Percentiles rank a stretch among this genome's conserved stretches.
Conservation (phyloP, 2,113 vertebrate genomes). For the Melanerpes formicivorus region DNA sequence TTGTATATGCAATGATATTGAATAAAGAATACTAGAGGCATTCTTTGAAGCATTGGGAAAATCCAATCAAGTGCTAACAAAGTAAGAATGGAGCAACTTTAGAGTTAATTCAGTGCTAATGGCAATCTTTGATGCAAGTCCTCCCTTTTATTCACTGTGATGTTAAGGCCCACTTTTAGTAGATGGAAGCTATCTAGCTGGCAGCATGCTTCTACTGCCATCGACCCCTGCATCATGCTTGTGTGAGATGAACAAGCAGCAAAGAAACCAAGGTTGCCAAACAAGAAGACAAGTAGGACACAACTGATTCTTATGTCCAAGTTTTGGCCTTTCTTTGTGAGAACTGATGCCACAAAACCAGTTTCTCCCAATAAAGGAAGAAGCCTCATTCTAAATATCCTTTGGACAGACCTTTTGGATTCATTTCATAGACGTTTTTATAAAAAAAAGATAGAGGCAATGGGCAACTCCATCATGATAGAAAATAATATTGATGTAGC, state of each 20-base stretch:
- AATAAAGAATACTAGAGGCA: not conserved
- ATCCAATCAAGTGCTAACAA: not conserved
- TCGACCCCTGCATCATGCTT: not conserved
- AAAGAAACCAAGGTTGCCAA: not conserved
- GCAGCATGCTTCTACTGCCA: not conserved
- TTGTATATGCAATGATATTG: not conserved
- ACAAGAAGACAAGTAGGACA: not conserved
- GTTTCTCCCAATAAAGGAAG: not conserved
- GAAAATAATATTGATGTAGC: not conserved
- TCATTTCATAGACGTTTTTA: not conserved
- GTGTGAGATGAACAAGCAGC: not conserved
- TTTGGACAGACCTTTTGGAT: not conserved
- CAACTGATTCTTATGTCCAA: rapidly evolving
- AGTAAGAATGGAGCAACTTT: not conserved
- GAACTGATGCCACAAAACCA: not conserved
- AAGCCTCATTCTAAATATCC: not conserved
- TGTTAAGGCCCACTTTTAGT: not conserved
- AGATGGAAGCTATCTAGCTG: not conserved
- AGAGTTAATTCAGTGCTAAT: not conserved
- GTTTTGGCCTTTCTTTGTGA: not conserved
- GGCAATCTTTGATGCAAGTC: not conserved
- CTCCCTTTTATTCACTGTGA: not conserved
- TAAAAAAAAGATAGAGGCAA: not conserved
- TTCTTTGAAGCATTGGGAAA: not conserved
- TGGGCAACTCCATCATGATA: not conserved